phyloP scores from a whole-genome alignment of 2,113 vertebrate genomes.

The Pagrus major region DNA sequence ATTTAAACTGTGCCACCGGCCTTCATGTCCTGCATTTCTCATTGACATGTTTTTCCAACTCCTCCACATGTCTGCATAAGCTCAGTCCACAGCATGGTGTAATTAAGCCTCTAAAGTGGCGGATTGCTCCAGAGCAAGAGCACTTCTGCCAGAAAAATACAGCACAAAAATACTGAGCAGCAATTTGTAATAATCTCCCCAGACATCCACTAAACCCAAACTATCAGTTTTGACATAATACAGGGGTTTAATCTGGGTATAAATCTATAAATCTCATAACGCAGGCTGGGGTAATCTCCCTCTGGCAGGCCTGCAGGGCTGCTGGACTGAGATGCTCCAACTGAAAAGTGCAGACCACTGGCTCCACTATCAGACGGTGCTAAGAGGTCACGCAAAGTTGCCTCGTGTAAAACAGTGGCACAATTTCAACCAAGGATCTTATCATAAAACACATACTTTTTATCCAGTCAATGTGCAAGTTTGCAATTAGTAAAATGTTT shows the following conservation, averaged over 20 bases:
- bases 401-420: slow-evolving; percentile 51
- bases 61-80: slow-evolving; percentile 67
- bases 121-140: slow-evolving; percentile 67
- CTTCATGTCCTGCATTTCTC: slow-evolving; percentile 53
- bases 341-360: slow-evolving; percentile 54
- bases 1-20: slow-evolving; percentile 56
- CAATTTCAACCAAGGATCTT: slow-evolving; percentile 42
- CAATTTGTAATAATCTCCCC: slow-evolving; percentile 79
- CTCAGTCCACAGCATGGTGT: slow-evolving; percentile 69
- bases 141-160: slow-evolving; percentile 59
- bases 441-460: slow-evolving; percentile 10
- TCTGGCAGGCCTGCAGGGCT: slow-evolving; percentile 60
- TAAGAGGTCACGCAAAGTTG: slow-evolving; percentile 49
- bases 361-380: slow-evolving; percentile 45
- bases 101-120: slow-evolving; percentile 80
- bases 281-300: slow-evolving; percentile 70
- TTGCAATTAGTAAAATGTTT: slow-evolving; percentile 29
- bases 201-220: slow-evolving; percentile 79
- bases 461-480: slow-evolving; percentile 27
- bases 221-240: slow-evolving; percentile 80
- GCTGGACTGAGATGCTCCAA: slow-evolving; percentile 50
- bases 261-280: slow-evolving; percentile 80
- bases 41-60: slow-evolving; percentile 67
- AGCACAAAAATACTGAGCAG: slow-evolving; percentile 72
- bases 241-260: slow-evolving; percentile 77